These are phyloP conservation scores for Tridacna gigas DNA, from an alignment of 2,888 invertebrate genomes.

Conservation along the genomic window DNA sequence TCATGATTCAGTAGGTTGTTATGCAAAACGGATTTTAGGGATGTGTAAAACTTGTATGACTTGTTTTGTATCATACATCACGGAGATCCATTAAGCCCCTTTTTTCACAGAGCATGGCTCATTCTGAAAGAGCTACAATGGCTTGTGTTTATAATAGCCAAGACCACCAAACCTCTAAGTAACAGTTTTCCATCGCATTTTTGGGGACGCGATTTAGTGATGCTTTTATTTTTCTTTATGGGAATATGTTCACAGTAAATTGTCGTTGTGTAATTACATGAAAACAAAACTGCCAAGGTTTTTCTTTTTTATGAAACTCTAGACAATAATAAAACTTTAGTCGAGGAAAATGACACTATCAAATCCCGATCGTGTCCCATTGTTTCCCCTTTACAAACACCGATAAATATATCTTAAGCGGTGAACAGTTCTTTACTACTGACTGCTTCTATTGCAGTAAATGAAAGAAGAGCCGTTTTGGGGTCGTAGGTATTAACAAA, in stretches of 20 bases:
- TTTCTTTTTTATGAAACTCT: conserved; percentile 62
- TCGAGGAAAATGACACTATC: conserved; percentile 65
- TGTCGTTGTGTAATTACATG: conserved; percentile 64
- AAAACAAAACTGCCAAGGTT: conserved; percentile 65
- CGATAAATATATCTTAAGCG: conserved; percentile 23
- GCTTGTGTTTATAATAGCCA: no score
- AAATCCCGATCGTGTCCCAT: conserved; percentile 51
- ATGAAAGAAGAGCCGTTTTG: conserved; percentile 31
- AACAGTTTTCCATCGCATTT: no score
- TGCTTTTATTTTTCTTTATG: conserved; percentile 7
- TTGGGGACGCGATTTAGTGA: neutral
- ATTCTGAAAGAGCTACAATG: no score
- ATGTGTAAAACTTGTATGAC: no score
- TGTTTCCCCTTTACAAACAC: conserved; percentile 36
- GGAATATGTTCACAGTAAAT: conserved; percentile 37
- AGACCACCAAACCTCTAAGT: no score
- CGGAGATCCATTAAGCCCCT: no score
- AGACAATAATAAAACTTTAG: conserved; percentile 64
- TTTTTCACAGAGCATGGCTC: no score
- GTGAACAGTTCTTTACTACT: conserved; percentile 6
- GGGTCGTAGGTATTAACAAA: conserved; percentile 42
- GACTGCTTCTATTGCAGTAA: conserved; percentile 3
- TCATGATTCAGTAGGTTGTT: no score
- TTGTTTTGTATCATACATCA: no score
- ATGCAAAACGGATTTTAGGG: no score